Conservation (phyloP, 2,113 vertebrate species). For the Thryonomys swinderianus region DNA sequence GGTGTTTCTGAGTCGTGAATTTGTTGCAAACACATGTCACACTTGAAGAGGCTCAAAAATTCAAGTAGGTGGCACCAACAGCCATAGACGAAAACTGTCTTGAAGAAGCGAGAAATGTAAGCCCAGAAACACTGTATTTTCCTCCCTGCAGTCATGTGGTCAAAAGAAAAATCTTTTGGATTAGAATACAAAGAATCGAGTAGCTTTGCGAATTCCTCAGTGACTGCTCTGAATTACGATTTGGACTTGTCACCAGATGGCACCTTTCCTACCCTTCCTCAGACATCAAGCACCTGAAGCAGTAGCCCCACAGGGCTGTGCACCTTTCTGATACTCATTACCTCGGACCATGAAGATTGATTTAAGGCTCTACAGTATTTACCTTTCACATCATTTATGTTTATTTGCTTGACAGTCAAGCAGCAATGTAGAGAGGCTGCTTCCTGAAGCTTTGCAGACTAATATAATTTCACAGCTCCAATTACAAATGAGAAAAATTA, state of each 20-base stretch:
- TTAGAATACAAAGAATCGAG: constrained; percentile 19
- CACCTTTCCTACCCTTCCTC: neutral
- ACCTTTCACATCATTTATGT: constrained; percentile 62
- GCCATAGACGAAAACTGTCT: neutral
- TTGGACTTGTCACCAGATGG: constrained; percentile 30
- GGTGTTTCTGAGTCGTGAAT: neutral
- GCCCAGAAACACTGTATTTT: neutral
- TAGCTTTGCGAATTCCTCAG: constrained; percentile 24
- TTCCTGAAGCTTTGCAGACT: constrained; percentile 62
- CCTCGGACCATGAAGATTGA: constrained; percentile 38
- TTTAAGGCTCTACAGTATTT: constrained; percentile 53
- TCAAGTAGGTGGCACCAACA: neutral
- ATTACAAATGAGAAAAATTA: constrained; percentile 76
- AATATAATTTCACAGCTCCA: constrained; percentile 75
- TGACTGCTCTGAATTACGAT: neutral
- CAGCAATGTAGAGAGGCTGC: constrained; percentile 57
- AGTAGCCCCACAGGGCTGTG: neutral
- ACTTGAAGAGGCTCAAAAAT: neutral
- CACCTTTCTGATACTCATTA: neutral
- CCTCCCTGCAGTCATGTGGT: neutral
- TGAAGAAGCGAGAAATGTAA: neutral
- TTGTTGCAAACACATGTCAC: neutral
- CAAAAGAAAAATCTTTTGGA: neutral
- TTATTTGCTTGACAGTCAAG: constrained; percentile 75
- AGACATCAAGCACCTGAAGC: neutral